These are phyloP conservation scores for Argentina silus DNA, from an alignment of 2,797 vertebrate genomes.

Conservation along the genomic window DNA sequence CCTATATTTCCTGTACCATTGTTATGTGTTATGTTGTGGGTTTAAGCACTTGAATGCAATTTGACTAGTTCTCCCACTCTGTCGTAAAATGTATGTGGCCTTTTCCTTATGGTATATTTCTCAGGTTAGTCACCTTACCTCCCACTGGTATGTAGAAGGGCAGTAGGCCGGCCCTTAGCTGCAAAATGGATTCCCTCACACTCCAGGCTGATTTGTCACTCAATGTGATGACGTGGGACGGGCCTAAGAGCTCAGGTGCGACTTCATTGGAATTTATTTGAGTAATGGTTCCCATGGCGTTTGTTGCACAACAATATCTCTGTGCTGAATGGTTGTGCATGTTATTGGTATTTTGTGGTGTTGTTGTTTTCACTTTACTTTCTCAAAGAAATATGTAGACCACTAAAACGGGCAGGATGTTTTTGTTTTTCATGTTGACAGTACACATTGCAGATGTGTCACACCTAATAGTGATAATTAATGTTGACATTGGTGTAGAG, in stretches of 20 bases:
- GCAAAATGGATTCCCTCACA: background rate
- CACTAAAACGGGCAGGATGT: too few species aligned
- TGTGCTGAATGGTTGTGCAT: background rate
- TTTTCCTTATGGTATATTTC: background rate
- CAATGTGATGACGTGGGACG: background rate
- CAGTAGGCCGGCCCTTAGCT: background rate
- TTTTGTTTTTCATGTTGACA: too few species aligned
- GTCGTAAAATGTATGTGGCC: background rate
- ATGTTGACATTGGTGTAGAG: background rate
- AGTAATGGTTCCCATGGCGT: constrained; percentile 5
- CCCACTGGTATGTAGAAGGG: background rate
- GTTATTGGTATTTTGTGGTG: background rate
- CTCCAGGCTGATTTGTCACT: background rate
- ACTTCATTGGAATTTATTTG: background rate
- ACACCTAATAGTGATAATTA: background rate
- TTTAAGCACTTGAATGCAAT: background rate
- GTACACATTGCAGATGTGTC: background rate
- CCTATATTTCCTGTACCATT: background rate
- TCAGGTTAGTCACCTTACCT: background rate
- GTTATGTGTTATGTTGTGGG: background rate
- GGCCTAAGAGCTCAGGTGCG: background rate
- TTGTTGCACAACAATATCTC: background rate
- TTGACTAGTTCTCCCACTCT: background rate
- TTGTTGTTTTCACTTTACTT: background rate
- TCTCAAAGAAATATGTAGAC: background rate